Evolutionary conservation across 2,888 invertebrate species (phyloP).

Genomic region (Meandrusa payeni): DNA sequence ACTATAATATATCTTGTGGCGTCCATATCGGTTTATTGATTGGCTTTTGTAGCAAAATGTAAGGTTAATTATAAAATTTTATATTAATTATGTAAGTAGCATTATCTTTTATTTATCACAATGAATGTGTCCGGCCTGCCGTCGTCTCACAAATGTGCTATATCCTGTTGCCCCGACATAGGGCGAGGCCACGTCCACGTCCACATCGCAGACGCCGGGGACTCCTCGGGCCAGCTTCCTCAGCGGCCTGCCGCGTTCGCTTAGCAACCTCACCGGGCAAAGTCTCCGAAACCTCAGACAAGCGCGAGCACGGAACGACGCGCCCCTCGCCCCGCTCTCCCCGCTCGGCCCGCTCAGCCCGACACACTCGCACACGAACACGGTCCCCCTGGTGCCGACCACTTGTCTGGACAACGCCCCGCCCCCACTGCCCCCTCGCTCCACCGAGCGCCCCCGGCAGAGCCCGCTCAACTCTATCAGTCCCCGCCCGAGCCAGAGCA

Average conservation of each 20-base stretch:
- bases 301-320: constrained; percentile 43
- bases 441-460: constrained; percentile 51
- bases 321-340: constrained; percentile 48
- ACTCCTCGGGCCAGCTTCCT: constrained; percentile 57
- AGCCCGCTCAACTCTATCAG: constrained; percentile 43
- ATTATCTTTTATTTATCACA: too few species aligned
- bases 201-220: constrained; percentile 27
- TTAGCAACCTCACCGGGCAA: constrained; percentile 74
- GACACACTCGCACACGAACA: constrained; percentile 40
- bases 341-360: constrained; percentile 57
- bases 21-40: constrained; percentile 30
- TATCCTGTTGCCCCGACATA: not conserved
- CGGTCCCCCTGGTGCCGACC: constrained; percentile 63
- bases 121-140: too few species aligned
- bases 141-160: too few species aligned
- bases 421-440: constrained; percentile 61
- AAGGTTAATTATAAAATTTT: too few species aligned
- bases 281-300: constrained; percentile 60
- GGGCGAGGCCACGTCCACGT: constrained; percentile 1
- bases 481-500: constrained; percentile 36
- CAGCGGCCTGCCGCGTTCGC: constrained; percentile 65
- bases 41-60: constrained; percentile 12
- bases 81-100: too few species aligned
- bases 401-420: constrained; percentile 66
- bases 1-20: constrained; percentile 37